These are phyloP conservation scores for Bovichtus diacanthus DNA, from an alignment of 2,797 vertebrate genomes.

Conservation along the genomic window DNA sequence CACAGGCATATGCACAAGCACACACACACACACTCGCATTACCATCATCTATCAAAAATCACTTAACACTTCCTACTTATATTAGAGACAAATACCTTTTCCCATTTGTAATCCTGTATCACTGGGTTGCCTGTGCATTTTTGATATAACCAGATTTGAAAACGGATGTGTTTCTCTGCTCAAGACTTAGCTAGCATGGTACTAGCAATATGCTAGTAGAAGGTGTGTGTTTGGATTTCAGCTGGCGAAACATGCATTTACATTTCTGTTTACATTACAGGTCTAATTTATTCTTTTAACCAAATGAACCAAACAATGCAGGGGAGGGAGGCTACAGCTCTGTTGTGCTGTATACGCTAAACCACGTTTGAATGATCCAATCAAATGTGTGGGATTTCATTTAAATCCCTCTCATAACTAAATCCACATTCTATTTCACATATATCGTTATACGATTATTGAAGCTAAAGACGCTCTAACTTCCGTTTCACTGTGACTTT, in stretches of 20 bases:
- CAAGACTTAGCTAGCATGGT: background rate
- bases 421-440: background rate
- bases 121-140: background rate
- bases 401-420: background rate
- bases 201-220: background rate
- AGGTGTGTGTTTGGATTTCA: background rate
- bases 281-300: background rate
- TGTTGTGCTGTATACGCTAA: background rate
- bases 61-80: background rate
- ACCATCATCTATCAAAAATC: constrained; percentile 11
- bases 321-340: background rate
- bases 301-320: background rate
- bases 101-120: background rate
- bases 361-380: background rate
- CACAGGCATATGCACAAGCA: constrained; percentile 28
- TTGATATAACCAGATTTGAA: no score
- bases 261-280: background rate
- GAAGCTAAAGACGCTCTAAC: background rate
- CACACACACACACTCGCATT: constrained; percentile 32
- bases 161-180: no score
- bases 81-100: background rate
- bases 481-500: background rate
- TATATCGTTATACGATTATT: background rate
- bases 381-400: background rate
- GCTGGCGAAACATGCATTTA: background rate